These are phyloP conservation scores for Hypolimnas misippus DNA, from an alignment of 2,888 invertebrate genomes.

Conservation along the genomic window DNA sequence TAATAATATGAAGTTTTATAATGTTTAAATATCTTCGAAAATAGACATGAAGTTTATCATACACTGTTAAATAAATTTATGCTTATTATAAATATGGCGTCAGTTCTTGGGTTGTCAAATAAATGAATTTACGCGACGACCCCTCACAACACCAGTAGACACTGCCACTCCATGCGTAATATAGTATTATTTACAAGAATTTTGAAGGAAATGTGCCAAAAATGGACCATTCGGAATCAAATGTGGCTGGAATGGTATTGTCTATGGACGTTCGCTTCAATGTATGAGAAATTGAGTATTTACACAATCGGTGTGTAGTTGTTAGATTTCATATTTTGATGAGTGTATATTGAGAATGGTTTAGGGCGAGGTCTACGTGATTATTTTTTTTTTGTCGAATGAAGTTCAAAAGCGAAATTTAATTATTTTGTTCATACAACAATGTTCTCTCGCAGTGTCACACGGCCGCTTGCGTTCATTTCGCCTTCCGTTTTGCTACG, in stretches of 20 bases:
- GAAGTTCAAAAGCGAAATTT: slow-evolving; percentile 13
- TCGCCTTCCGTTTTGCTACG: slow-evolving; percentile 66
- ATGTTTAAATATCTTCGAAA: slow-evolving; percentile 10
- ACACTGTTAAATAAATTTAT: slow-evolving; percentile 18
- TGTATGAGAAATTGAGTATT: slow-evolving; percentile 43
- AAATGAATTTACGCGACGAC: slow-evolving; percentile 17
- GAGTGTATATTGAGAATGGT: slow-evolving; percentile 25
- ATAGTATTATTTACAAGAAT: slow-evolving; percentile 67
- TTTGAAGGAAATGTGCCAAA: slow-evolving; percentile 76
- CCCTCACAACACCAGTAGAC: slow-evolving; percentile 35
- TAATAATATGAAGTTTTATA: slow-evolving; percentile 27
- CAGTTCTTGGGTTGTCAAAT: slow-evolving; percentile 15
- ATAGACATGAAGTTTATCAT: slow-evolving; percentile 16
- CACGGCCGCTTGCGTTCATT: slow-evolving; percentile 63
- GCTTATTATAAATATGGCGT: slow-evolving; percentile 27
- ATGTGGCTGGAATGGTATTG: slow-evolving; percentile 57
- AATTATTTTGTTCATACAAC: slow-evolving; percentile 59
- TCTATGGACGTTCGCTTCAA: slow-evolving; percentile 43
- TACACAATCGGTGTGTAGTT: slow-evolving; percentile 50
- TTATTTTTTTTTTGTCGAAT: slow-evolving; percentile 16
- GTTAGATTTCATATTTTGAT: slow-evolving; percentile 28
- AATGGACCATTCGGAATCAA: slow-evolving; percentile 68
- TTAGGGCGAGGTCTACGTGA: slow-evolving; percentile 19
- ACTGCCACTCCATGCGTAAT: slow-evolving; percentile 51
- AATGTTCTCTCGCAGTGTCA: slow-evolving; percentile 68